Conservation (phyloP, 1,140 invertebrate genomes). For the Lamellibrachia luymesi region DNA sequence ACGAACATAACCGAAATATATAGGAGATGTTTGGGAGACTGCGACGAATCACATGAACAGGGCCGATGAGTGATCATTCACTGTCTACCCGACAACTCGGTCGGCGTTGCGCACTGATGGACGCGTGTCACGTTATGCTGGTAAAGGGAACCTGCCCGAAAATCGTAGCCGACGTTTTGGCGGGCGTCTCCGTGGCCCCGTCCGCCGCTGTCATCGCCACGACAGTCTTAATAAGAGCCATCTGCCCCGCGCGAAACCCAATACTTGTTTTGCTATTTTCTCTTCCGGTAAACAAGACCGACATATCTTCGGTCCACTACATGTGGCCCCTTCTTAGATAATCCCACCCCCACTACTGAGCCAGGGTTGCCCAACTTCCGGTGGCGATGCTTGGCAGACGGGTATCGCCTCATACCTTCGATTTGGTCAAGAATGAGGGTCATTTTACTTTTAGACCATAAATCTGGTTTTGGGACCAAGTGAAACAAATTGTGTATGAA, state of each 20-base stretch:
- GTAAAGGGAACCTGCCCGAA: background rate
- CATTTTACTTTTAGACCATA: too few relatives aligned
- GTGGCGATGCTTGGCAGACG: background rate
- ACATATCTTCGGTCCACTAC: background rate
- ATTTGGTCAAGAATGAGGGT: too few relatives aligned
- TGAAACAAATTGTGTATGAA: too few relatives aligned
- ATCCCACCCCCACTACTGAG: background rate
- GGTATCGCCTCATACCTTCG: too few relatives aligned
- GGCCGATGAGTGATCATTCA: conserved; percentile 21
- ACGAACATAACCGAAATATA: background rate
- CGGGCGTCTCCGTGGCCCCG: background rate
- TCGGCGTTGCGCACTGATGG: background rate
- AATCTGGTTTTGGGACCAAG: too few relatives aligned
- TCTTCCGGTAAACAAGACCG: background rate
- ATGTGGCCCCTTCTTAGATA: background rate
- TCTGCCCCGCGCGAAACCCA: background rate
- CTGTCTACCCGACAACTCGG: background rate
- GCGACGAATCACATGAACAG: background rate
- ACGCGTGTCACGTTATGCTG: background rate
- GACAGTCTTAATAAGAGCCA: background rate
- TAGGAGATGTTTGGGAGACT: background rate
- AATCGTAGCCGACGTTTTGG: background rate
- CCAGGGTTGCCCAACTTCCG: too few relatives aligned
- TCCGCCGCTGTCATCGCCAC: background rate
- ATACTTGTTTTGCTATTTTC: conserved; percentile 5